Percentiles rank a stretch among this genome's conserved stretches.
These are phyloP conservation scores for Drosophila sordidula DNA, from an alignment of 2,888 invertebrate species.

Conservation along the genomic window DNA sequence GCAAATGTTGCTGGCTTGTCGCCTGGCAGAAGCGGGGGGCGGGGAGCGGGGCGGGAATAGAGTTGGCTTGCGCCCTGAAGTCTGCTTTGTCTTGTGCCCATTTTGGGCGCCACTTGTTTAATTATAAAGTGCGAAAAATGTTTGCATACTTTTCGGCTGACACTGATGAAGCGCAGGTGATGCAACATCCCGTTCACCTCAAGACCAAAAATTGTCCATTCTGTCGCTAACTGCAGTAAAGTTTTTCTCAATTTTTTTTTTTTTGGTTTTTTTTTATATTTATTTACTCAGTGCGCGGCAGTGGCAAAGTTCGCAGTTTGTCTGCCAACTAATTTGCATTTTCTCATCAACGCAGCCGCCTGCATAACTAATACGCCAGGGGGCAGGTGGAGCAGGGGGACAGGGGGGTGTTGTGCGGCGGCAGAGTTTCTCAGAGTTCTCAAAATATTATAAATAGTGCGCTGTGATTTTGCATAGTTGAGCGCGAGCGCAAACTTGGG, in stretches of 20 bases:
- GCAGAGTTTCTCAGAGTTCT: slow-evolving; percentile 7
- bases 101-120: slow-evolving; percentile 67
- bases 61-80: slow-evolving; percentile 46
- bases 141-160: slow-evolving; percentile 77
- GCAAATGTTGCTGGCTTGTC: slow-evolving; percentile 73
- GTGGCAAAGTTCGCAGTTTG: slow-evolving; percentile 71
- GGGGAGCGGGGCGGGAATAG: neutral
- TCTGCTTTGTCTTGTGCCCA: slow-evolving; percentile 59
- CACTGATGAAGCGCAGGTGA: slow-evolving; percentile 78
- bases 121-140: slow-evolving; percentile 81
- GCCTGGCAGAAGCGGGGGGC: slow-evolving; percentile 7
- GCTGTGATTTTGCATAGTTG: slow-evolving; percentile 56
- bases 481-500: slow-evolving; percentile 30
- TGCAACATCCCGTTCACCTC: slow-evolving; percentile 32
- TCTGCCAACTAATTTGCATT: slow-evolving; percentile 77
- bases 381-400: neutral
- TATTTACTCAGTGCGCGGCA: slow-evolving; percentile 54
- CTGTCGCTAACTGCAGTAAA: slow-evolving; percentile 32
- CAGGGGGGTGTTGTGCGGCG: no score
- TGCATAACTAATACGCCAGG: slow-evolving; percentile 69
- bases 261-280: slow-evolving; percentile 23
- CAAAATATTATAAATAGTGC: slow-evolving; percentile 68
- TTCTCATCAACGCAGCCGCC: slow-evolving; percentile 75
- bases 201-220: slow-evolving; percentile 15
- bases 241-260: slow-evolving; percentile 24